Conservation (phyloP, 2,113 vertebrate genomes). For the Platysteira castanea region DNA sequence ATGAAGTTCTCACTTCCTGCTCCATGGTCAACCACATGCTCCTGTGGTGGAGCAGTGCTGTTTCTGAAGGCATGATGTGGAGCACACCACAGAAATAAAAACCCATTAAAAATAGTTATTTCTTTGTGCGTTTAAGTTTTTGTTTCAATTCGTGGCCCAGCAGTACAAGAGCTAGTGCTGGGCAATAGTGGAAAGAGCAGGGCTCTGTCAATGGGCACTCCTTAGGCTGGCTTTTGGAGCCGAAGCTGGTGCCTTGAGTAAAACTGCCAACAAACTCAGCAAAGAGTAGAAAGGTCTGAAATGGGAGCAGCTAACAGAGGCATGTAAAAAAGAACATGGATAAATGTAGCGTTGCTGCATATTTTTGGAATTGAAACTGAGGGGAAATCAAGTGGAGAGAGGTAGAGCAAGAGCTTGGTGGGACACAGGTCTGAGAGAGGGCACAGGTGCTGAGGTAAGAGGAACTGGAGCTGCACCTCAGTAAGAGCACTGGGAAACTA, state of each 20-base stretch:
- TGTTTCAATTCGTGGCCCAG: background rate
- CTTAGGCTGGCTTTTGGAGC: background rate
- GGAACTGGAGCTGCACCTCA: rapidly evolving
- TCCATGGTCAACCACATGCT: rapidly evolving
- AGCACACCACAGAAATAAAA: background rate
- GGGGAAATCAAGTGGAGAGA: background rate
- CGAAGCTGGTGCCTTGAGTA: background rate
- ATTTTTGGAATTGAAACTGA: background rate
- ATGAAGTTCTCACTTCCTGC: background rate
- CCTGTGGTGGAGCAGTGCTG: too few relatives aligned
- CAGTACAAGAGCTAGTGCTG: background rate
- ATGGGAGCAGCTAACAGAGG: background rate
- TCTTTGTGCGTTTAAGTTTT: background rate
- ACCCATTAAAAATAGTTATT: background rate
- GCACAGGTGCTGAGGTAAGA: background rate
- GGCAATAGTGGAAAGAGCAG: background rate
- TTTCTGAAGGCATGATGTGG: background rate
- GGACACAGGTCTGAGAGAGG: background rate
- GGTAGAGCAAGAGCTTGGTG: background rate
- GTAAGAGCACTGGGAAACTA: background rate
- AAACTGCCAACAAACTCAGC: background rate
- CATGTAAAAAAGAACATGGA: background rate
- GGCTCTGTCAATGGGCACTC: background rate
- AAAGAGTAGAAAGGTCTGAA: background rate
- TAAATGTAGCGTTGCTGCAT: background rate